phyloP scores from a whole-genome alignment of 2,888 invertebrate genomes.

The Acronicta aceris region DNA sequence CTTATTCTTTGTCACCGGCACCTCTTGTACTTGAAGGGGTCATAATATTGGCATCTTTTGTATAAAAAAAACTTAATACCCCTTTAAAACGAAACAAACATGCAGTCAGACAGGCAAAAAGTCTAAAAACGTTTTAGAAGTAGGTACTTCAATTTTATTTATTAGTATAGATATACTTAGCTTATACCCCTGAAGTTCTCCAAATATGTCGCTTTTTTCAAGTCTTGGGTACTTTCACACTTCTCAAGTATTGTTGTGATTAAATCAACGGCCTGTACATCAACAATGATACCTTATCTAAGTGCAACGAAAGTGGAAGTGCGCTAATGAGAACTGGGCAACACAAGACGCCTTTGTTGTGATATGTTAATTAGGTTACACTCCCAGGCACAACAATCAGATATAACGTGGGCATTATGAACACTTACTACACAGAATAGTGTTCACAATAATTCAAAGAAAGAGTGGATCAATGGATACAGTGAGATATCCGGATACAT shows the following conservation, averaged over 20 bases:
- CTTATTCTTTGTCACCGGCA: no score
- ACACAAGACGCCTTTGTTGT: slow-evolving; percentile 67
- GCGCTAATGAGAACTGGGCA: slow-evolving; percentile 64
- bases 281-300: slow-evolving; percentile 45
- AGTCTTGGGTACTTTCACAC: background rate
- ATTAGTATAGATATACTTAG: no score
- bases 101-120: no score
- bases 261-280: slow-evolving; percentile 3
- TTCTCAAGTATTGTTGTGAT: background rate
- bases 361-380: slow-evolving; percentile 66
- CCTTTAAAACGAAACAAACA: no score
- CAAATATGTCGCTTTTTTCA: no score
- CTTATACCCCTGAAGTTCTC: no score
- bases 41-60: no score
- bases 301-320: slow-evolving; percentile 68
- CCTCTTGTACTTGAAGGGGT: no score
- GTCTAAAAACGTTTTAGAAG: no score
- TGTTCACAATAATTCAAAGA: slow-evolving; percentile 15
- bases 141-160: no score
- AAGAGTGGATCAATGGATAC: background rate
- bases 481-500: no score
- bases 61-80: no score
- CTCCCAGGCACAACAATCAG: slow-evolving; percentile 53
- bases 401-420: slow-evolving; percentile 40
- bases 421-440: slow-evolving; percentile 11